A percentile compares a stretch with the other conserved stretches of the same genome.
Conservation (phyloP, 2,113 vertebrate genomes). For the Dendropsophus ebraccatus region DNA sequence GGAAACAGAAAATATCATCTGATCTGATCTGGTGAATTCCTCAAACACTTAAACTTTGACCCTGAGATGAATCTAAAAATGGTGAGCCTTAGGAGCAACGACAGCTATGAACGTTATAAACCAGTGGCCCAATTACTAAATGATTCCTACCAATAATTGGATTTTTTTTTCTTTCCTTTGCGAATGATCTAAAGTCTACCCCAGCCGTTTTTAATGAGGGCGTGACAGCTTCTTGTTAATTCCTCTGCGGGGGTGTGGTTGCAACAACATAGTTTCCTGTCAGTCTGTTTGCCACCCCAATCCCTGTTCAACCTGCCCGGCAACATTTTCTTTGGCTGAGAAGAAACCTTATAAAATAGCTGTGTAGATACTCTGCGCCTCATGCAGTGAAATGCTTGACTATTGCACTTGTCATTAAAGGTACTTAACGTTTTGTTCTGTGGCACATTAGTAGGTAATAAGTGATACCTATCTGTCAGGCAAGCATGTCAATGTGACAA, state of each 20-base stretch:
- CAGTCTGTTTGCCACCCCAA: slow-evolving; percentile 1
- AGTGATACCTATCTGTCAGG: background rate
- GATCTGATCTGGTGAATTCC: background rate
- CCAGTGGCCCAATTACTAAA: background rate
- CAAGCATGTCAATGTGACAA: background rate
- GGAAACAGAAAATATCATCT: background rate
- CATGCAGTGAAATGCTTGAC: background rate
- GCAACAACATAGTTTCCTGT: slow-evolving; percentile 38
- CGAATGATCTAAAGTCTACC: background rate
- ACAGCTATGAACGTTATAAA: background rate
- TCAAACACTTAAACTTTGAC: background rate
- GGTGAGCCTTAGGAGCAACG: background rate
- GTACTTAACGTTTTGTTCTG: background rate
- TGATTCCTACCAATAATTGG: background rate
- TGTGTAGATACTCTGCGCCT: background rate
- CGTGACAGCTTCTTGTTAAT: slow-evolving; percentile 38
- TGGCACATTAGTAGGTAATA: background rate
- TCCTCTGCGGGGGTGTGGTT: slow-evolving; percentile 41
- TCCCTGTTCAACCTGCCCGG: slow-evolving; percentile 33
- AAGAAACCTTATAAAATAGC: slow-evolving; percentile 17
- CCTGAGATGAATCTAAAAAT: background rate
- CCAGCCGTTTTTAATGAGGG: slow-evolving; percentile 43
- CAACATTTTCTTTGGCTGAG: slow-evolving; percentile 45
- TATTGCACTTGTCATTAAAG: background rate
- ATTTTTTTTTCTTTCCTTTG: slow-evolving; percentile 1